Percentiles rank a stretch among this genome's conserved stretches.
These are phyloP conservation scores for Corythornis cristatus DNA, from an alignment of 2,113 vertebrate species.

Conservation along the genomic window DNA sequence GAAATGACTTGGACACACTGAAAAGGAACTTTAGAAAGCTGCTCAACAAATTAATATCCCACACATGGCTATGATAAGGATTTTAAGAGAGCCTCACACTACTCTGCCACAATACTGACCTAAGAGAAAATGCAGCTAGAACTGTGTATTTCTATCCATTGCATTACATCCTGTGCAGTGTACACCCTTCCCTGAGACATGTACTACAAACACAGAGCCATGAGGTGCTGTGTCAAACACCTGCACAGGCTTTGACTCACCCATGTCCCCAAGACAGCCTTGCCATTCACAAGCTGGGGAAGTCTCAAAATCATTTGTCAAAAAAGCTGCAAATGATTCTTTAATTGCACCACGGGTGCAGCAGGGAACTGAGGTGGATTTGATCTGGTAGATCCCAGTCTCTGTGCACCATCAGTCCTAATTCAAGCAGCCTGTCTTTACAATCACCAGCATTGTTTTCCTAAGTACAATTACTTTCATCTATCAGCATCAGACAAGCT, in stretches of 20 bases:
- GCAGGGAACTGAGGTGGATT: background rate
- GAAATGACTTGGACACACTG: background rate
- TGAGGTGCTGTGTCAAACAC: background rate
- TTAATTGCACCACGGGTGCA: background rate
- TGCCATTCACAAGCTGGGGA: background rate
- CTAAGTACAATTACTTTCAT: background rate
- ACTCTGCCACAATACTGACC: background rate
- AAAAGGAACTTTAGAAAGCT: background rate
- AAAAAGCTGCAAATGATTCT: background rate
- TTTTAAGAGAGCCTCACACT: background rate
- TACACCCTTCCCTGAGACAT: accelerated
- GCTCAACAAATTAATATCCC: background rate
- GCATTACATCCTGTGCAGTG: background rate
- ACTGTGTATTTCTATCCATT: background rate
- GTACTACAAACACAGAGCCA: background rate
- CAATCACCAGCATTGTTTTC: background rate
- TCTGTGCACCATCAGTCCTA: background rate
- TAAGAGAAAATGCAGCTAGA: background rate
- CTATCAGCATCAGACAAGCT: background rate
- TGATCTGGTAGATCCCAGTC: background rate
- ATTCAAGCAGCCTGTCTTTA: background rate
- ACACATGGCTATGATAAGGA: background rate
- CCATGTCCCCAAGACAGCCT: background rate
- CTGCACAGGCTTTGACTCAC: background rate
- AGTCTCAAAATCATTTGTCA: background rate